phyloP scores from a whole-genome alignment of 2,888 invertebrate species.

The Drosophila birchii region DNA sequence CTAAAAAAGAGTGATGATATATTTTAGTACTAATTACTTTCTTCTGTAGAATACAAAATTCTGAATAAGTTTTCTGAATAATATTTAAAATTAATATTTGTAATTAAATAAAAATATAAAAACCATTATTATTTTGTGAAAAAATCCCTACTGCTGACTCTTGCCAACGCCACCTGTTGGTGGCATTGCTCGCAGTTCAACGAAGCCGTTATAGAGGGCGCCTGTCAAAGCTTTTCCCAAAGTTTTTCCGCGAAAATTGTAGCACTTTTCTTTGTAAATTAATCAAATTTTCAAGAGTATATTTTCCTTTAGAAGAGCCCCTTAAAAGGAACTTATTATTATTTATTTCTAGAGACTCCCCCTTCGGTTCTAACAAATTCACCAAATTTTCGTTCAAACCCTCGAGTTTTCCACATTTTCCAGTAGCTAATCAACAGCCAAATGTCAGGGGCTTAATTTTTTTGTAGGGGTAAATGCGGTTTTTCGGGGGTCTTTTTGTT shows the following conservation, averaged over 20 bases:
- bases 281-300: too few species aligned
- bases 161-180: slow-evolving; percentile 8
- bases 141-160: neutral
- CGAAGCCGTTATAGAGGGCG: slow-evolving; percentile 11
- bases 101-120: neutral
- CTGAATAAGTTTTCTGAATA: neutral
- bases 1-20: neutral
- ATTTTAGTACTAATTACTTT: too few species aligned
- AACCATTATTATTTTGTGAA: neutral
- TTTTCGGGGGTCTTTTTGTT: slow-evolving; percentile 9
- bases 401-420: slow-evolving; percentile 1
- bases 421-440: slow-evolving; percentile 58
- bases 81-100: too few species aligned
- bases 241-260: neutral
- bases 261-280: neutral
- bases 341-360: neutral
- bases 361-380: neutral
- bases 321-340: neutral
- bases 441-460: slow-evolving; percentile 39
- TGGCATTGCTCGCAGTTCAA: neutral
- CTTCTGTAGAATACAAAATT: neutral
- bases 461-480: neutral
- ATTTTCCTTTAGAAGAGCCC: neutral
- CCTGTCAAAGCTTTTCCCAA: neutral
- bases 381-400: neutral